phyloP scores from a whole-genome alignment of 30 jellyfish, hydroid and myxozoan species.

The Hydractinia echinata region DNA sequence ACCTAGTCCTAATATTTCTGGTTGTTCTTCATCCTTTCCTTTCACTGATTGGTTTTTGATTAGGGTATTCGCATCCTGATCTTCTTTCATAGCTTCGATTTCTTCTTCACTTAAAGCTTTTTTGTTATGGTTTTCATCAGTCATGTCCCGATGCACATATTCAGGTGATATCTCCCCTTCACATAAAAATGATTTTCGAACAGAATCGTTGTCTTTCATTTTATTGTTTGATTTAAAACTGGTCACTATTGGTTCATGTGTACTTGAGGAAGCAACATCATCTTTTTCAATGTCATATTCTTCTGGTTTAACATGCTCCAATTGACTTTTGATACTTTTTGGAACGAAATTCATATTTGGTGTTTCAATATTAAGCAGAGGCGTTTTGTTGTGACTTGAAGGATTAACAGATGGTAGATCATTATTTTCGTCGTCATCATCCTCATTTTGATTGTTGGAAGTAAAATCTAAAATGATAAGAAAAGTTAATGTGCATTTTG shows the following conservation, averaged over 20 bases:
- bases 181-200: not conserved
- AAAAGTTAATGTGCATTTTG: too few relatives aligned
- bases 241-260: not conserved
- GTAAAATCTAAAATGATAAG: too few relatives aligned
- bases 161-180: not conserved
- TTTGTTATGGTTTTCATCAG: not conserved
- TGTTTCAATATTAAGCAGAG: conserved; percentile 28
- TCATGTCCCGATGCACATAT: not conserved
- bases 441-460: not conserved
- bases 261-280: not conserved
- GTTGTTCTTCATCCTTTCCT: conserved; percentile 19
- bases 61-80: conserved; percentile 17
- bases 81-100: conserved; percentile 31
- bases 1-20: conserved; percentile 35
- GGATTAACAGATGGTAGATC: not conserved
- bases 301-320: not conserved
- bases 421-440: not conserved
- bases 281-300: not conserved
- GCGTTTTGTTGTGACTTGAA: not conserved
- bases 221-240: not conserved
- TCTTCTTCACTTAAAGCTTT: conserved; percentile 27
- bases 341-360: conserved; percentile 15
- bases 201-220: conserved; percentile 9
- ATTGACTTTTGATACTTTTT: not conserved
- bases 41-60: conserved; percentile 13